Conservation (phyloP, 2,797 vertebrate species). For the Hydrocynus forskahlii region DNA sequence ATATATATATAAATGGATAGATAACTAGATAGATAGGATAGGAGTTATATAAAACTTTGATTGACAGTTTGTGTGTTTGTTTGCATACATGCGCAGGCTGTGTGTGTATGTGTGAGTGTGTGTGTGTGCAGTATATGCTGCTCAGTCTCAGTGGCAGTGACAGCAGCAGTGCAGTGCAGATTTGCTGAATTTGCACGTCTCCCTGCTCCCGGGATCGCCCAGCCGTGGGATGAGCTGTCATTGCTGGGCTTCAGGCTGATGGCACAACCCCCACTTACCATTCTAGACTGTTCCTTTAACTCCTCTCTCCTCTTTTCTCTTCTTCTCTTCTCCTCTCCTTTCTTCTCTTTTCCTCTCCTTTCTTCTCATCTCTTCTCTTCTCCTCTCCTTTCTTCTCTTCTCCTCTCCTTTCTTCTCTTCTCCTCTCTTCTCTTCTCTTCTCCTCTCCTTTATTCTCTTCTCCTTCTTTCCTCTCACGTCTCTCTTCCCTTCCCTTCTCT, state of each 20-base stretch:
- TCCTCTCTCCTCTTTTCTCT: not conserved
- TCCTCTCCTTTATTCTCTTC: not conserved
- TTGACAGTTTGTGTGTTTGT: not conserved
- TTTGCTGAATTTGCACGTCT: slow-evolving; percentile 79
- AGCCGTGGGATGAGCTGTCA: slow-evolving; percentile 87
- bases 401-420: not conserved
- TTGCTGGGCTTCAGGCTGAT: slow-evolving; percentile 78
- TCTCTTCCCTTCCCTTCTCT: not conserved
- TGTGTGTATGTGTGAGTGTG: not conserved
- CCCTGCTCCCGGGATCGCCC: slow-evolving; percentile 68
- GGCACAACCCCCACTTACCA: slow-evolving; percentile 57
- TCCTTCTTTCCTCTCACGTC: slow-evolving; percentile 36
- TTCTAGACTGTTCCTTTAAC: not conserved
- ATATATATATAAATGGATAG: too few species aligned
- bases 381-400: too few species aligned
- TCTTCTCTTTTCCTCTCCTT: not conserved
- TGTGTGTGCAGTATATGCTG: slow-evolving; percentile 66
- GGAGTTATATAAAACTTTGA: not conserved
- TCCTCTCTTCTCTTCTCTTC: not conserved
- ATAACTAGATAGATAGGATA: too few species aligned
- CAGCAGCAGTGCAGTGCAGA: slow-evolving; percentile 68
- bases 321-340: not conserved
- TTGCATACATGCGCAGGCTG: slow-evolving; percentile 22
- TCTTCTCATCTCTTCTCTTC: not conserved
- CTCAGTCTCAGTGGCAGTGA: slow-evolving; percentile 69